Conservation (phyloP, 2,113 vertebrate genomes). For the Hiodon tergisus region DNA sequence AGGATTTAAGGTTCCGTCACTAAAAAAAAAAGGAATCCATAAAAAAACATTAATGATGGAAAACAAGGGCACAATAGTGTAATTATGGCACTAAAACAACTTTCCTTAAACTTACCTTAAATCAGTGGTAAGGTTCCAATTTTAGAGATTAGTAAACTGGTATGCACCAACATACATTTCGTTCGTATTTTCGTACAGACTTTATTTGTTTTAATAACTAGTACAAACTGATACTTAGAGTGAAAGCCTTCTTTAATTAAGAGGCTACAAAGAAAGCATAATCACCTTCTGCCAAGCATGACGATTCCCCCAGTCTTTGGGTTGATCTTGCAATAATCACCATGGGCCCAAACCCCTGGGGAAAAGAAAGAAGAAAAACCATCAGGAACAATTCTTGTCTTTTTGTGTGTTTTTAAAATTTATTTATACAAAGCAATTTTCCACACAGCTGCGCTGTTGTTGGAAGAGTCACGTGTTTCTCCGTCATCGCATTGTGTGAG, state of each 20-base stretch:
- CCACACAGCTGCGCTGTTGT: too few relatives aligned
- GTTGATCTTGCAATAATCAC: constrained; percentile 95
- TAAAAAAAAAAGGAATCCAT: constrained; percentile 47
- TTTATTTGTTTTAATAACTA: not conserved
- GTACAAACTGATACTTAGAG: not conserved
- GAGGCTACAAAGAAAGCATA: not conserved
- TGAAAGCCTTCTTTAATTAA: not conserved
- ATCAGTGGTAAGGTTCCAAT: not conserved
- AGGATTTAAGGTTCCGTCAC: constrained; percentile 92
- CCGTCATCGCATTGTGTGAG: too few relatives aligned
- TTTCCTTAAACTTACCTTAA: not conserved
- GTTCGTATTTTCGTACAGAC: too few relatives aligned
- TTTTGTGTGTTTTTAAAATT: not conserved
- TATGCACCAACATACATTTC: not conserved
- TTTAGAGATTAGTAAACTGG: not conserved
- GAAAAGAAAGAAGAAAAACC: not conserved
- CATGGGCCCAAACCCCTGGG: constrained; percentile 86
- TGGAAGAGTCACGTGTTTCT: too few relatives aligned
- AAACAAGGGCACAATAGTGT: not conserved
- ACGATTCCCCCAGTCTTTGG: constrained; percentile 84
- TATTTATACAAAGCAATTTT: not conserved
- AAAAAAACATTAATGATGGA: not conserved
- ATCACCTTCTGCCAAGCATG: constrained; percentile 91
- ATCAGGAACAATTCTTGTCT: not conserved
- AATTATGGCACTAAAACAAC: not conserved